Percentiles rank a stretch among this genome's conserved stretches.
Evolutionary conservation across 2,113 vertebrate species (phyloP).

Genomic region (Poeciliopsis retropinna): DNA sequence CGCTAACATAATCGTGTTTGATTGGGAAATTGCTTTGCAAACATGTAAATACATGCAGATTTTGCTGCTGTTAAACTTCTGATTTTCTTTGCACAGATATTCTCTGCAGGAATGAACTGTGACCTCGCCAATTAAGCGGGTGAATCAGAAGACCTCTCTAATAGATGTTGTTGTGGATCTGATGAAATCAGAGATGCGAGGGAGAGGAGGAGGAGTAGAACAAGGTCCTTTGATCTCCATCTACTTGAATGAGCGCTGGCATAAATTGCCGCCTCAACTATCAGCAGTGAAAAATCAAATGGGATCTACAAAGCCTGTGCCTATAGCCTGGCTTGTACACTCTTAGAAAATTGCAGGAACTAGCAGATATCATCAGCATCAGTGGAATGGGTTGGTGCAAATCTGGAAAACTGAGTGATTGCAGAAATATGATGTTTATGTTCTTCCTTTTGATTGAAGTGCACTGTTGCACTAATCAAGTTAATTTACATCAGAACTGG

Average conservation of each 20-base stretch:
- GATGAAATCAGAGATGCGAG: slow-evolving; percentile 67
- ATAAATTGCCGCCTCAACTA: slow-evolving; percentile 70
- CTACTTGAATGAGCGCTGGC: slow-evolving; percentile 68
- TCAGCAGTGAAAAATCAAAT: slow-evolving; percentile 74
- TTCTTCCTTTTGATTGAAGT: slow-evolving; percentile 9
- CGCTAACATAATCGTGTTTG: slow-evolving; percentile 14
- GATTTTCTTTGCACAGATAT: slow-evolving; percentile 12
- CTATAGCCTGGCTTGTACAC: slow-evolving; percentile 40
- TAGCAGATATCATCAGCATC: slow-evolving; percentile 62
- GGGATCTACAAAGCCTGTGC: slow-evolving; percentile 68
- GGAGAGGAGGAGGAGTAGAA: slow-evolving; percentile 38
- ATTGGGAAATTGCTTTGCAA: slow-evolving; percentile 38
- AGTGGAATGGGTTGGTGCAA: slow-evolving; percentile 40
- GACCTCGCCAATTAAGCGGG: slow-evolving; percentile 35
- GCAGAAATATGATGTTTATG: slow-evolving; percentile 42
- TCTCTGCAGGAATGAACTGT: slow-evolving; percentile 42
- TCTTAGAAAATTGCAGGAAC: slow-evolving; percentile 47
- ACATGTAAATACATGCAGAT: slow-evolving; percentile 55
- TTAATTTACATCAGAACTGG: too few species aligned
- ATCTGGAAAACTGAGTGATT: slow-evolving; percentile 48
- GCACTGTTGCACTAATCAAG: not conserved
- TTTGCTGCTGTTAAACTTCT: slow-evolving; percentile 17
- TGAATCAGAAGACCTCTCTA: slow-evolving; percentile 31
- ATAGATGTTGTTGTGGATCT: slow-evolving; percentile 59
- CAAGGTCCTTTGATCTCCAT: slow-evolving; percentile 68